phyloP scores from a whole-genome alignment of 92 coral and sea anemone genomes.

The Isaurus tuberculatus region DNA sequence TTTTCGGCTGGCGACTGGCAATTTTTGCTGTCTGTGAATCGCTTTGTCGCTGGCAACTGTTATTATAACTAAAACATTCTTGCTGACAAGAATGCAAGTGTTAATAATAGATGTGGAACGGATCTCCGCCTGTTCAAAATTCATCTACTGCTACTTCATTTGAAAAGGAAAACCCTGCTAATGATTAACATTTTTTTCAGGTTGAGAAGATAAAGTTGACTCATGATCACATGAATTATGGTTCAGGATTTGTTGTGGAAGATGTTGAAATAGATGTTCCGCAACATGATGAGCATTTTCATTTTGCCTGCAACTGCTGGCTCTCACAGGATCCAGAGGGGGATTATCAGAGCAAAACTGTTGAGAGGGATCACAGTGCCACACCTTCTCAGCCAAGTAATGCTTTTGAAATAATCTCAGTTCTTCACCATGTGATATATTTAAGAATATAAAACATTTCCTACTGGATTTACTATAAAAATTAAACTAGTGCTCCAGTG shows the following conservation, averaged over 20 bases:
- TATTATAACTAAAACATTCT: too few species aligned
- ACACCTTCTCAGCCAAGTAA: conserved; percentile 75
- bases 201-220: conserved; percentile 92
- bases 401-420: neutral
- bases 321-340: conserved; percentile 84
- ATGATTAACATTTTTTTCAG: conserved; percentile 37
- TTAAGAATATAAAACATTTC: too few species aligned
- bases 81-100: too few species aligned
- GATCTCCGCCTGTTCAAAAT: too few species aligned
- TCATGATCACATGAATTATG: conserved; percentile 96
- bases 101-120: too few species aligned
- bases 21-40: too few species aligned
- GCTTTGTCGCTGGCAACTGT: too few species aligned
- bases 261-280: conserved; percentile 92
- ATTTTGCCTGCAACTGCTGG: conserved; percentile 94
- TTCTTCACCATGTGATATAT: neutral
- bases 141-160: too few species aligned
- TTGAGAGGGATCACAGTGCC: conserved; percentile 59
- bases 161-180: too few species aligned
- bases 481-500: too few species aligned
- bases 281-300: conserved; percentile 71
- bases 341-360: conserved; percentile 61
- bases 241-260: conserved; percentile 92
- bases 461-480: too few species aligned
- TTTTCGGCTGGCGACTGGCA: too few species aligned